Base-by-base conservation (phyloP, 2,113 vertebrate species). In the Saccopteryx leptura region DNA sequence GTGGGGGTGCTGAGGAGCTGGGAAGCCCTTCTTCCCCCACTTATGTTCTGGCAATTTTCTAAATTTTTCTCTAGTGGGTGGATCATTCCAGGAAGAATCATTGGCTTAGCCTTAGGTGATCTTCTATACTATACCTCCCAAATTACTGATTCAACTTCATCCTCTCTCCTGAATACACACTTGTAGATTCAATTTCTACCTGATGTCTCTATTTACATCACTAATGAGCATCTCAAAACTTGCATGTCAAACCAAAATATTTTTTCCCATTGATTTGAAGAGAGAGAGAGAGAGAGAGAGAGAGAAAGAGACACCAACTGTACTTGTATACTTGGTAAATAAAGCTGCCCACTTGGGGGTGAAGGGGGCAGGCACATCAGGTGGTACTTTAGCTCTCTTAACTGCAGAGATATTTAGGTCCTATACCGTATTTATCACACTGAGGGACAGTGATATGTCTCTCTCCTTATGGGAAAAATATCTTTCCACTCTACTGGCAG, bases 171-270 rank as follows among this genome's bases (percentile, higher is more conserved):
- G 56, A 96, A 82, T 48, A 54, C 24, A 88, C 69, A 52, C 12
- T 19, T 68, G 54, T 23, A 87, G 13, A 76, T 93, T 48, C 26
- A 63, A 58, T 66, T 79, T 92, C 23, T 66, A 72, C 71, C 56
- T 72, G 63, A 13, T 66, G 19, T 92, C 54, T 88, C 80, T 74
- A 65, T 72, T 71, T 82, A 94, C 11, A 65, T 50, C 28, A 78
- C 28, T 69, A 61, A 61, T 24, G 50, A 23, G 21, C 9, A 84
- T 69, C 68, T 85, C 52, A 76, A 79, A 72, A 50, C 83, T 50
- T 91, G 65, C 15, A 63, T 83, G 31, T 76, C 56, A 50, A 69
- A 91, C 63, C 23, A 61, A 74, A 92, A 74, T 68, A 63, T 94
- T 54, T 39, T 39, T 39, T 39, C 39, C 39, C 39, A 39, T 39